Conservation (phyloP, 2,797 vertebrate species). For the Emys orbicularis region DNA sequence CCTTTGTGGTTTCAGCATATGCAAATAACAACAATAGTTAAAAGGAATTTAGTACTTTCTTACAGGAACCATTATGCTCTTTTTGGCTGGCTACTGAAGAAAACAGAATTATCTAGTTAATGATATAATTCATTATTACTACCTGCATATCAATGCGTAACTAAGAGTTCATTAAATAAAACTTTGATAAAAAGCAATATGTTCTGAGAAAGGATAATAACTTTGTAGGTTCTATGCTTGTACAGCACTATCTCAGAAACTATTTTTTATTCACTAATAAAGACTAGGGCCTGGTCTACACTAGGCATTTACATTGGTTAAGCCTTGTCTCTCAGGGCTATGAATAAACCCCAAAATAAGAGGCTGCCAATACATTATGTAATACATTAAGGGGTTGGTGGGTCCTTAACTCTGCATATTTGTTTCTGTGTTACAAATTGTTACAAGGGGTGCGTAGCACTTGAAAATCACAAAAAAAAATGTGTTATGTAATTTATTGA, state of each 20-base stretch:
- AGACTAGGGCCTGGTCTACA: background rate
- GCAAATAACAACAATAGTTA: conserved; percentile 76
- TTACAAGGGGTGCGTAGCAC: background rate
- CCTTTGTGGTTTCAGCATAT: conserved; percentile 74
- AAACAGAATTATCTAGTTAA: conserved; percentile 58
- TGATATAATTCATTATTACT: conserved; percentile 64
- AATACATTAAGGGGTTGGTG: background rate
- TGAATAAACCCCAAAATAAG: background rate
- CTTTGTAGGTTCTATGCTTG: background rate
- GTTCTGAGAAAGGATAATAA: background rate
- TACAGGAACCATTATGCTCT: background rate
- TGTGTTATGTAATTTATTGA: background rate
- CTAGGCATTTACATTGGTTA: background rate
- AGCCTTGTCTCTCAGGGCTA: background rate
- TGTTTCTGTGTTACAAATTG: background rate
- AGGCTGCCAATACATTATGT: background rate
- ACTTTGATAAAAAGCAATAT: background rate
- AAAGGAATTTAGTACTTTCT: conserved; percentile 44
- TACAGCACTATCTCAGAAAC: background rate
- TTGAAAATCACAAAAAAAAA: background rate
- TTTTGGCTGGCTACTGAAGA: conserved; percentile 27
- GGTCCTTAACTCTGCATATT: background rate
- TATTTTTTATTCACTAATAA: background rate
- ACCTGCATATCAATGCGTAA: conserved; percentile 42
- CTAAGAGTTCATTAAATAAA: conserved; percentile 42